Evolutionary conservation across 2,113 vertebrate genomes (phyloP), one percentile per base, ranked within the genome.

Genomic region (Bostrychus sinensis): DNA sequence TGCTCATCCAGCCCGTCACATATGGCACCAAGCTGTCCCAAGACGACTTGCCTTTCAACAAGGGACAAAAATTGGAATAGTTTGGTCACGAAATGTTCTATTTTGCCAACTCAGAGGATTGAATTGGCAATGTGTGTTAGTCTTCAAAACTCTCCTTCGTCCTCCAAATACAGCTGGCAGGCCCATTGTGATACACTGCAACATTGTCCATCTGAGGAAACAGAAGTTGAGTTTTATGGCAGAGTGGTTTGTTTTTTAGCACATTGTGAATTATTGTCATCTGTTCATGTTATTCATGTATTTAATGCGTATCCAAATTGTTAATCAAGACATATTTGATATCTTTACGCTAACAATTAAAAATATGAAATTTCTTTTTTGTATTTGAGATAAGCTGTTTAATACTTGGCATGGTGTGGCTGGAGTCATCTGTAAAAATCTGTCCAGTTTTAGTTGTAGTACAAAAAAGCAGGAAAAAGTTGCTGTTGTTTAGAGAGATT

Each of bases 91-190:
- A 80, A 84, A 70, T 19, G 8, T 60, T 68, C 19, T 13, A 7
- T 38, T 72, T 56, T 73, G 84, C 86, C 88, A 88, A 51, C 48
- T 25, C 42, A 65, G 73, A 54, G 71, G 62, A 88, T 84, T 82
- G 79, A 78, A 57, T 84, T 89, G 88, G 88, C 83, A 88, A 66
- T 69, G 43, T 67, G 38, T 50, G 11, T 60, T 26, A 37, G 56
- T 43, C 85, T 75, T 72, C 77, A 55, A 60, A 73, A 63, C 12
- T 51, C 62, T 56, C 45, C 34, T 67, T 62, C 42, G 36, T 50
- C 63, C 37, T 56, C 9, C 62, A 62, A 67, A 66, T 45, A 51
- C 66, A 77, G 55, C 64, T 65, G 20, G 54, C 53, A 48, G 39
- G 63, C 34, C 60, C 13, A 65, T 80, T 81, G 75, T 76, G 30